A percentile compares a stretch with the other conserved stretches of the same genome.
Conservation (phyloP, 92 coral and sea anemone genomes). For the Porites lobata region DNA sequence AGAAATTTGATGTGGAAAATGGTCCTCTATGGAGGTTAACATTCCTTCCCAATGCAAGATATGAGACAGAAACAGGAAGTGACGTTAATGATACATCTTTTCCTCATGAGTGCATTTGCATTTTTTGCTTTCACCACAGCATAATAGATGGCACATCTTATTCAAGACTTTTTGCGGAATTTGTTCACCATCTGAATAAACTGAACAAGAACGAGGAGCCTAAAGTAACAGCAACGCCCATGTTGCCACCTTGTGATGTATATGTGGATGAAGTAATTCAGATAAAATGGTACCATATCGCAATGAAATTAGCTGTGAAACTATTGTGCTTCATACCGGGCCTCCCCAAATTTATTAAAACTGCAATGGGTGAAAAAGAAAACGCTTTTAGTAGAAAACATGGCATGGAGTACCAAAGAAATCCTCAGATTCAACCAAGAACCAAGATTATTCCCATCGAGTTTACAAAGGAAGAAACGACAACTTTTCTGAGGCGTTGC, state of each 20-base stretch:
- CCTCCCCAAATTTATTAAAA: neutral
- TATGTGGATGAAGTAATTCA: neutral
- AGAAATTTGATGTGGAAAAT: constrained; percentile 12
- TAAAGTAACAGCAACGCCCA: constrained; percentile 6
- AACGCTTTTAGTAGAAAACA: constrained; percentile 4
- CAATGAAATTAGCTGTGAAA: neutral
- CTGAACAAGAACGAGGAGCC: constrained; percentile 11
- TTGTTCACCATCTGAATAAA: neutral
- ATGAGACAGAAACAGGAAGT: neutral
- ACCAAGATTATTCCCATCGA: constrained; percentile 24
- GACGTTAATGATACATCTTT: neutral
- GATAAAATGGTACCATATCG: neutral
- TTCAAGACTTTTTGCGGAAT: constrained; percentile 5
- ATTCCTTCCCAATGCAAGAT: constrained; percentile 17
- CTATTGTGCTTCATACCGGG: neutral
- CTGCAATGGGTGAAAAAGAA: neutral
- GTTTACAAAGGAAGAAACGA: constrained; percentile 15
- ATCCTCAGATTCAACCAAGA: constrained; percentile 12
- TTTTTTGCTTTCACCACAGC: neutral
- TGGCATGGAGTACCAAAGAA: constrained; percentile 22
- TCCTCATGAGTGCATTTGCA: constrained; percentile 9
- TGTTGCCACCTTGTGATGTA: constrained; percentile 5
- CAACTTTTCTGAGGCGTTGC: constrained; percentile 9
- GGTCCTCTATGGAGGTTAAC: constrained; percentile 20
- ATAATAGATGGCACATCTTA: neutral